Base-by-base conservation (phyloP, 2,113 vertebrate genomes). In the Hystrix cristata region DNA sequence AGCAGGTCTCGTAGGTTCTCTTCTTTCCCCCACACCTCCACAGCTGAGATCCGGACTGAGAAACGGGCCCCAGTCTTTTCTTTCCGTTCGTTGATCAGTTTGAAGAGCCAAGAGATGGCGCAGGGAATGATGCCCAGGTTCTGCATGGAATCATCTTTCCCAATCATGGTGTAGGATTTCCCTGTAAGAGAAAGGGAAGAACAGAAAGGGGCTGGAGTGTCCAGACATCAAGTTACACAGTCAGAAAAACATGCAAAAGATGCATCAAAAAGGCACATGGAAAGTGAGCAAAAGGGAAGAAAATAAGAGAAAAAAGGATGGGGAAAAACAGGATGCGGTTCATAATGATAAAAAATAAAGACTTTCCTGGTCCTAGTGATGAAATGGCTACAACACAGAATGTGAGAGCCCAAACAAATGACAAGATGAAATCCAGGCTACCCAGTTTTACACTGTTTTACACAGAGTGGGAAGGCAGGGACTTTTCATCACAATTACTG, bases 31-130 rank as follows among this genome's bases (percentile, higher is more conserved):
- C 99, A 99, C 85, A 99, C 99, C 98, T 99, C 99, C 5, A 99
- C 99, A 0, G 99, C 99, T 7, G 99, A 99, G 97, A 99, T 99
- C 0, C 99, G 99, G n/a, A 99, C 99, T 0, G 99, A 99, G 98
- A 99, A 99, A 3, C 99, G 99, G 0, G 99, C 99, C 85, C 99
- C 99, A 0, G 99, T 99, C 98, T 99, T 99, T 94, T 99, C 99
- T 95, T 99, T 99, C 65, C 99, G 99, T 97, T 99, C 99, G 1
- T 99, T 99, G 95, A 99, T 99, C 96, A 99, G 98, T 90, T 99
- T 99, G 98, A 99, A 99, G 95, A 99, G 98, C 99, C 99, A 99
- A n/a, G 99, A 99, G 98, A 99, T 99, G 96, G 99, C 99, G 92
- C 99, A 99, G 29, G 99, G 99, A 97, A 99, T 99, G 98, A 99